Conservation (phyloP, 1,140 invertebrate genomes). For the Andricus grossulariae region DNA sequence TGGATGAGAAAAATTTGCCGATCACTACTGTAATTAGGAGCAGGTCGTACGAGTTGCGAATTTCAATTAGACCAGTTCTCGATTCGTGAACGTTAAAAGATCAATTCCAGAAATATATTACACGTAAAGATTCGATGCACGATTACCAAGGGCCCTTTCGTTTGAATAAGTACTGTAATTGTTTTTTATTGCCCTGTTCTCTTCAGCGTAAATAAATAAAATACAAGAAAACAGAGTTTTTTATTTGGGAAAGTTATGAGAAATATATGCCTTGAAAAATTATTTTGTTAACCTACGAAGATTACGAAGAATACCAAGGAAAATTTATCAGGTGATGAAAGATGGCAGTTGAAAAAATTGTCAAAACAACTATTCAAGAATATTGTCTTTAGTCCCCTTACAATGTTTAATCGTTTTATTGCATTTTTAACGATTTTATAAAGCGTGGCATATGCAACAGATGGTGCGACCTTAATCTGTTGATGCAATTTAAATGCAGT, state of each 20-base stretch:
- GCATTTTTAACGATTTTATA: slow-evolving; percentile 15
- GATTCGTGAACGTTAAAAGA: neutral
- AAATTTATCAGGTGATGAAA: neutral
- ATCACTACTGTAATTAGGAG: slow-evolving; percentile 28
- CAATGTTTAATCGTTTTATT: slow-evolving; percentile 9
- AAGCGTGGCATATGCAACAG: slow-evolving; percentile 10
- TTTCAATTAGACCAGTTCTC: slow-evolving; percentile 19
- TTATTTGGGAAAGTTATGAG: no score
- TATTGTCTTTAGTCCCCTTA: neutral
- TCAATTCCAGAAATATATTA: slow-evolving; percentile 29
- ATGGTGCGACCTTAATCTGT: slow-evolving; percentile 23
- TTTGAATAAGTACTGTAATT: slow-evolving; percentile 1
- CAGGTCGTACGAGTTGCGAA: slow-evolving; percentile 2
- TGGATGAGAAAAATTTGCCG: slow-evolving; percentile 21
- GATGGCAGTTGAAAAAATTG: neutral
- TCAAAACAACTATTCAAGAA: neutral
- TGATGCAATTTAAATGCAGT: slow-evolving; percentile 25
- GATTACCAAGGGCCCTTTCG: slow-evolving; percentile 1
- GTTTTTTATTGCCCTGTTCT: slow-evolving; percentile 11
- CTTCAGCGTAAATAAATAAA: neutral
- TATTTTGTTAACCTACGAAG: no score
- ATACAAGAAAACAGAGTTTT: neutral
- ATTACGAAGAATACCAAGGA: no score
- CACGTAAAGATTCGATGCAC: slow-evolving; percentile 27
- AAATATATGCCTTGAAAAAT: no score